Evolutionary conservation across 1,140 invertebrate genomes (phyloP), one percentile per base, ranked within the genome.

Genomic region (Nylanderia fulva): DNA sequence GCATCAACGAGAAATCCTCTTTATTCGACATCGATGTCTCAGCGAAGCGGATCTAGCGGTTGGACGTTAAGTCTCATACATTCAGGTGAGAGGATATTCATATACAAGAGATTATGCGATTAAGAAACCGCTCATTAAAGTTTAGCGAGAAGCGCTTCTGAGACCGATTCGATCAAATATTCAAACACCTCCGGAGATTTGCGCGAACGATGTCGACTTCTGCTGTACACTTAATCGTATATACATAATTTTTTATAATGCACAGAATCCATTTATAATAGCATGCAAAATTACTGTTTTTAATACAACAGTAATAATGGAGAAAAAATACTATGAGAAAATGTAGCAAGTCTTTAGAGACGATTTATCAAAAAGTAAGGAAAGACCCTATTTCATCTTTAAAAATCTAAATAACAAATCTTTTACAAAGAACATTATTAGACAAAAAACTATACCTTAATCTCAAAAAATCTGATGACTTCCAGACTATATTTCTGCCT

Each of bases 121-220:
- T 71, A 36, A 72, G 33, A 72, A 56, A 72, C n/a, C 58, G 56
- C 15, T 63, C 24, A 36, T 76, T 63, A 42, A 63, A 24, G 24
- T 42, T 76, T 45, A 61, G 7, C 61, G 39, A 76, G 21, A 58
- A 13, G 52, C 33, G 18, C 11, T 76, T 76, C 15, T 24, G 33
- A 76, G 24, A 24, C 27, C 21, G 24, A 76, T 63, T 76, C 24
- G 58, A 63, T 76, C 63, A 76, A 76, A 9, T 76, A 76, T 76
- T 63, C 58, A 29, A 76, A 29, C 63, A 39, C 33, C 18, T 60
- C 24, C 9, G 9, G 1, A 36, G 33, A 4, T 75, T 36, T 27
- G 13, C 4, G 15, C 52, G 39, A 42, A 11, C 18, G 36, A 63
- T 76, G 45, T 63, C 9, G 15, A 27, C 24, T 58, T 39, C 36